These are phyloP conservation scores for Girardinichthys multiradiatus DNA, from an alignment of 2,113 vertebrate genomes.

Conservation along the genomic window DNA sequence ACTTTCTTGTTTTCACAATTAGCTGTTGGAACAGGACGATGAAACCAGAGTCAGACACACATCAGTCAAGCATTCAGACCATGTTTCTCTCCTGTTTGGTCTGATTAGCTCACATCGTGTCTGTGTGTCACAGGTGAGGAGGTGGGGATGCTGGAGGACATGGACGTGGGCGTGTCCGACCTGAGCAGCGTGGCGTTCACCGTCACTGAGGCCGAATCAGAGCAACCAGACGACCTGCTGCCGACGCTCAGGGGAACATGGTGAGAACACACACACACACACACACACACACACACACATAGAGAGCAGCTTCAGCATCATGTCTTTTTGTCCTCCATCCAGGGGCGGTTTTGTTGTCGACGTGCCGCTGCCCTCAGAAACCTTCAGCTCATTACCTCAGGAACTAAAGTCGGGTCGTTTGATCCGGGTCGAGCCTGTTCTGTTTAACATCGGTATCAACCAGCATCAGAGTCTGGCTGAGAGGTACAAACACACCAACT, in stretches of 20 bases:
- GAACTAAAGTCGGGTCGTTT: constrained; percentile 85
- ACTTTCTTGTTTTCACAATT: no score
- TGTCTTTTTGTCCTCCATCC: neutral
- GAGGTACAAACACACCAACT: constrained; percentile 45
- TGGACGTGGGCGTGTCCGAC: constrained; percentile 89
- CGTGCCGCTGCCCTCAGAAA: constrained; percentile 83
- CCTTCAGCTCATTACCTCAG: constrained; percentile 82
- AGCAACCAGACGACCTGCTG: constrained; percentile 76
- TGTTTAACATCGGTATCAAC: constrained; percentile 94
- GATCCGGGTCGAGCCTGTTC: constrained; percentile 83
- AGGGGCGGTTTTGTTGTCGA: constrained; percentile 86
- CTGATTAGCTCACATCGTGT: neutral
- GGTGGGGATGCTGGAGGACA: constrained; percentile 91
- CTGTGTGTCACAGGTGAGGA: constrained; percentile 84
- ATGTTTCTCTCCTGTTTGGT: neutral
- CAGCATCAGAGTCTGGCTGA: constrained; percentile 86
- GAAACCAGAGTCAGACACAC: no score
- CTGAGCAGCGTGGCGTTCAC: constrained; percentile 85
- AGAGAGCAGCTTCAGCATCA: neutral
- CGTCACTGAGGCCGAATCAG: constrained; percentile 83
- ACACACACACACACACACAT: neutral
- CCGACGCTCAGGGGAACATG: constrained; percentile 85
- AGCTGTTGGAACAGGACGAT: no score
- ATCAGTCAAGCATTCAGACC: no score
- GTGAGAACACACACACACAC: constrained; percentile 58